Base-by-base conservation (phyloP, 1,140 invertebrate genomes). In the Drosophila biarmipes region DNA sequence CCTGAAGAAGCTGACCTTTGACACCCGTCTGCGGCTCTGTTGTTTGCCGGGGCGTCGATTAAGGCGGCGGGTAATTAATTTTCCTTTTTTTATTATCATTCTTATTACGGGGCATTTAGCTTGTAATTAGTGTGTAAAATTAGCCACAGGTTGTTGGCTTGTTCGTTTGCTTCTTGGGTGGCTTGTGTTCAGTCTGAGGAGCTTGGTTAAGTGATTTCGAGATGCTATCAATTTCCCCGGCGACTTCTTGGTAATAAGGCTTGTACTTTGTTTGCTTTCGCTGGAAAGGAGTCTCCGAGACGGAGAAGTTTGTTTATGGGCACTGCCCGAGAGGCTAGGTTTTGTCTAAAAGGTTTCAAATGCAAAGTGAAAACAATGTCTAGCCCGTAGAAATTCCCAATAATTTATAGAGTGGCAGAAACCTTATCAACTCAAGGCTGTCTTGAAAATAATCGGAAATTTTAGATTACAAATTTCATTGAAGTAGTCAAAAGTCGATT, bases 71-170 rank as follows among this genome's bases (percentile, higher is more conserved):
- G 73, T 69, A 80, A 81, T 80, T 80, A 80, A 81, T 63, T 58
- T 52, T 51, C 59, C 34, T 51, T 54, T 73, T 80, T 48, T 69
- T 68, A 68, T 54, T 48, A 69, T 55, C 66, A 72, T 78, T 79
- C 52, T 73, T 73, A 64, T 73, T 73, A 73, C 51, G 56, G 69
- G 52, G 64, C 56, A 69, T 79, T 85, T 61, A 77, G 66, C 77
- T 66, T 76, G 45, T 69, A 86, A 85, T 85, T 85, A 81, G 80
- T 71, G 21, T 59, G 73, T 73, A 58, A 66, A 82, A 78, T 73
- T 82, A 81, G 67, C 74, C 53, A 66, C 79, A 81, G 79, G 79
- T 82, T 77, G 78, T 42, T 64, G 42, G 14, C 40, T 34, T 12
- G 27, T 12, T 38, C 12, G 17, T 17, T 43, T 11, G 24, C 67